Evolutionary conservation across 2,888 invertebrate species (phyloP), one percentile per base, ranked within the genome.

Genomic region (Keiferia lycopersicella): DNA sequence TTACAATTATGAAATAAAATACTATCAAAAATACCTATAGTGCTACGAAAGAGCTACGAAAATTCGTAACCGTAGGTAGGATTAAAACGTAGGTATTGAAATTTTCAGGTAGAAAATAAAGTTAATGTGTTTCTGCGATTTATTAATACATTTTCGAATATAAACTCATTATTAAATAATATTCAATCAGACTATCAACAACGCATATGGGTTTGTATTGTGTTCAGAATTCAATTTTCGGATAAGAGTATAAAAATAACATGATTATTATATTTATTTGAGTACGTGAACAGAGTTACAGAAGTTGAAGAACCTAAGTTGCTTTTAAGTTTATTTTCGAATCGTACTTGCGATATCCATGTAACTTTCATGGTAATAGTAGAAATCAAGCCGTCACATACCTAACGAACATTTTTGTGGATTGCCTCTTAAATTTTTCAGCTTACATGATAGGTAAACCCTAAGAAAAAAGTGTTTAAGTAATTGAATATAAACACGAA

Each of bases 131-230:
- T 26, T 34, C 14, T n/a, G 56, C n/a, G n/a, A 30, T 56, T 56
- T 26, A 56, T 56, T 30, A 56, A 56, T 34, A n/a, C 11, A 56
- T 56, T 56, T 56, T 8, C 53, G 56, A 22, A 12, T 30, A 4
- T 34, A 56, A 56, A 56, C n/a, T 56, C 56, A 56, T 56, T 56
- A 56, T 22, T n/a, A 30, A 30, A 30, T 6, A 7, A 22, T n/a
- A 56, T 26, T 26, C 26, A 53, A 12, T 53, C 26, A 14, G 50
- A 1, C 20, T 20, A 50, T 18, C 50, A 14, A 10, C 50, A 50
- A 50, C 18, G 50, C 20, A 4, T n/a, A 11, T 50, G 50, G 18
- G 18, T 18, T 18, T 18, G 8, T 1, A 26, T 20, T 53, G 18
- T 8, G 18, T 48, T 18, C 2, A 8, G 10, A 4, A 34, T 34